Evolutionary conservation across 2,888 invertebrate genomes (phyloP).

Genomic region (Cyrtodaria siliqua): DNA sequence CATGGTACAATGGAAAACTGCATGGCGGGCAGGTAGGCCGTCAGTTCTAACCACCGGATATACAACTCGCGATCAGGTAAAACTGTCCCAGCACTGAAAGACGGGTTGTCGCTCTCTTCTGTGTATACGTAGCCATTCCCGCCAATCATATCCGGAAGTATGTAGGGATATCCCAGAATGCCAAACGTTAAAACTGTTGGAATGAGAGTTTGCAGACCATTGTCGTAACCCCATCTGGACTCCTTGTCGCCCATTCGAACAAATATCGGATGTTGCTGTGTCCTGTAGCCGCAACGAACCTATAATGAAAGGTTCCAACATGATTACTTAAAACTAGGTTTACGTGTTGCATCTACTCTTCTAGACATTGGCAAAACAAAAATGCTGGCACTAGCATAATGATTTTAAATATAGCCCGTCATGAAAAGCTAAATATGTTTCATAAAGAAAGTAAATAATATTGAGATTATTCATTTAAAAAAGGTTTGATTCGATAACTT

Average conservation of each 20-base stretch:
- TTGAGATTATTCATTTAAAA: too few relatives aligned
- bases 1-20: conserved; percentile 96
- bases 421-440: too few relatives aligned
- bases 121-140: conserved; percentile 84
- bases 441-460: too few relatives aligned
- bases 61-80: conserved; percentile 86
- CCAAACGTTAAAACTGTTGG: conserved; percentile 90
- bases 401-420: too few relatives aligned
- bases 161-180: conserved; percentile 95
- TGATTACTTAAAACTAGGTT: too few relatives aligned
- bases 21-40: conserved; percentile 96
- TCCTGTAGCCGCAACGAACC: conserved; percentile 88
- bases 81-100: conserved; percentile 66
- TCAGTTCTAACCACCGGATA: conserved; percentile 94
- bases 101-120: conserved; percentile 16
- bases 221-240: conserved; percentile 93
- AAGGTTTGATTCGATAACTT: too few relatives aligned
- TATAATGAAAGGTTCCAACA: conserved; percentile 86
- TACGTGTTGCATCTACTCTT: too few relatives aligned
- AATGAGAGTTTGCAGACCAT: conserved; percentile 92
- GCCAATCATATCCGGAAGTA: conserved; percentile 97
- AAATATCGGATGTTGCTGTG: conserved; percentile 90
- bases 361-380: too few relatives aligned
- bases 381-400: too few relatives aligned
- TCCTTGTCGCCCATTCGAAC: conserved; percentile 93